Evolutionary conservation across 2,888 invertebrate species (phyloP).

Genomic region (Caenorhabditis angaria): DNA sequence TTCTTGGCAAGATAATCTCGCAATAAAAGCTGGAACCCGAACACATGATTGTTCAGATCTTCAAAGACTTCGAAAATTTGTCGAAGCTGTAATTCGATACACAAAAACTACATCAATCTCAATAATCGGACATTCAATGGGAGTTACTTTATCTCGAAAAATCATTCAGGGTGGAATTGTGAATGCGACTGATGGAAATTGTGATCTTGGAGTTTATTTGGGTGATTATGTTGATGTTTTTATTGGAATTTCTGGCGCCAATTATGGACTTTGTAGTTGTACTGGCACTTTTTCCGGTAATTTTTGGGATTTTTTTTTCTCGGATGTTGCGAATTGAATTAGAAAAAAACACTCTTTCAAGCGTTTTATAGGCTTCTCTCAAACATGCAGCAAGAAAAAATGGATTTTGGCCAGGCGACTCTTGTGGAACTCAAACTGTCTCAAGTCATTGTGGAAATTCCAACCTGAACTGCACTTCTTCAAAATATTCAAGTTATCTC

Average conservation of each 20-base stretch:
- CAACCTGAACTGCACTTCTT: constrained; percentile 19
- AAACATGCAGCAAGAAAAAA: constrained; percentile 56
- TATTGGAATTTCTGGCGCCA: constrained; percentile 59
- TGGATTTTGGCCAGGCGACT: constrained; percentile 59
- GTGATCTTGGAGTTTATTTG: constrained; percentile 42
- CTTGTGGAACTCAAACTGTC: constrained; percentile 39
- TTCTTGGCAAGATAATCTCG: constrained; percentile 59
- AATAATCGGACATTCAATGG: constrained; percentile 62
- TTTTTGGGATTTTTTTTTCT: no score
- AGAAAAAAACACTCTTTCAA: no score
- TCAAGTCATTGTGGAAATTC: constrained; percentile 41
- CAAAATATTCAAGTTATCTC: constrained; percentile 37
- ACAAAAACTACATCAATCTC: constrained; percentile 46
- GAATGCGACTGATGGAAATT: constrained; percentile 37
- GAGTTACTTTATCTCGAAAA: constrained; percentile 60
- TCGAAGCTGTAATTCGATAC: constrained; percentile 55
- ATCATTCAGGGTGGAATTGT: constrained; percentile 57
- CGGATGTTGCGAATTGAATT: no score
- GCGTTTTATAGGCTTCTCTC: constrained; percentile 22
- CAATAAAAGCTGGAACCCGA: constrained; percentile 40
- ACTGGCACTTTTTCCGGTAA: constrained; percentile 40
- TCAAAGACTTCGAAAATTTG: constrained; percentile 52
- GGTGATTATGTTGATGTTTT: constrained; percentile 47
- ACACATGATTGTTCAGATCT: constrained; percentile 57
- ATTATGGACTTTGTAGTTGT: constrained; percentile 58